A percentile compares a stretch with the other conserved stretches of the same genome.
Conservation (phyloP, 2,888 invertebrate species). For the Zaprionus lineosus region DNA sequence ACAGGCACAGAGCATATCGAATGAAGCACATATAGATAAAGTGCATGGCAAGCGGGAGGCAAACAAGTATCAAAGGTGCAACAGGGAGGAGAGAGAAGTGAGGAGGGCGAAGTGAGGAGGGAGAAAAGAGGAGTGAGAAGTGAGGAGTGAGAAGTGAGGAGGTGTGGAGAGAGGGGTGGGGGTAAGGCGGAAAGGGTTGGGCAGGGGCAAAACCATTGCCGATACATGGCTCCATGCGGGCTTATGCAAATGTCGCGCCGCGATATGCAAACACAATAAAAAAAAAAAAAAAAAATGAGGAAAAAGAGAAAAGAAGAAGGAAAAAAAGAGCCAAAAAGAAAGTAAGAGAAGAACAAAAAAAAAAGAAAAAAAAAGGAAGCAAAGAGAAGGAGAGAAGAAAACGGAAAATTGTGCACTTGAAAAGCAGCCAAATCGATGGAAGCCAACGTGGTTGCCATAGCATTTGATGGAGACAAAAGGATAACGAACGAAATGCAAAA, state of each 20-base stretch:
- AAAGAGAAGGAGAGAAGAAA: neutral
- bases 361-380: neutral
- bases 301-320: neutral
- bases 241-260: conserved; percentile 69
- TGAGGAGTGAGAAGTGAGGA: too few relatives aligned
- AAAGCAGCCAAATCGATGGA: conserved; percentile 53
- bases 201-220: conserved; percentile 1
- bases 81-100: conserved; percentile 1
- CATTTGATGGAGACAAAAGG: conserved; percentile 40
- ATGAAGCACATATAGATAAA: conserved; percentile 37
- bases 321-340: conserved; percentile 23
- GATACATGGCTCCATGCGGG: conserved; percentile 59
- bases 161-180: neutral
- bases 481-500: too few relatives aligned
- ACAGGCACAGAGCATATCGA: conserved; percentile 24
- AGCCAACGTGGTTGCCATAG: conserved; percentile 32
- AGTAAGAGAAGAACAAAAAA: neutral
- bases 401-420: conserved; percentile 46
- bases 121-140: too few relatives aligned
- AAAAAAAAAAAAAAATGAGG: conserved; percentile 1
- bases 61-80: too few relatives aligned
- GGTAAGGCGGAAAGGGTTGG: neutral
- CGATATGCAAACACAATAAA: conserved; percentile 47
- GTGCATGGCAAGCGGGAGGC: too few relatives aligned
- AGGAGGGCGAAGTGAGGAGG: neutral